Percentiles rank a stretch among this genome's conserved stretches.
phyloP scores from a whole-genome alignment of 1,140 invertebrate genomes.

The Globodera ellingtonae region DNA sequence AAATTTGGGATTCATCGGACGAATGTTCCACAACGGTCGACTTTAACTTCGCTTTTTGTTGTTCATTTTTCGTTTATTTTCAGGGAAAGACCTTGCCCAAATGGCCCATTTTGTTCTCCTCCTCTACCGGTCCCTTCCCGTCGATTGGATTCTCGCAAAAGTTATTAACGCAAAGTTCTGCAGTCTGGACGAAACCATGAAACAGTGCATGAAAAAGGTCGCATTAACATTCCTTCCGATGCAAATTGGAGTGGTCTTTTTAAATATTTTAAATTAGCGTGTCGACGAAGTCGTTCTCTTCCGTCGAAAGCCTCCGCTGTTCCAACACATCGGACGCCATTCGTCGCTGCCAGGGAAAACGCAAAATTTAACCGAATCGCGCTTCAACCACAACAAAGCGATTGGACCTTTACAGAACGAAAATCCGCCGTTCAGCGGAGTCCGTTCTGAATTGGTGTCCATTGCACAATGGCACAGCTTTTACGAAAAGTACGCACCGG shows the following conservation, averaged over 20 bases:
- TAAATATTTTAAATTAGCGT: not conserved
- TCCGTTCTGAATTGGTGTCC: not conserved
- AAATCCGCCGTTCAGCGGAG: slow-evolving; percentile 14
- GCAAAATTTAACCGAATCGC: slow-evolving; percentile 28
- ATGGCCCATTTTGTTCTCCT: slow-evolving; percentile 29
- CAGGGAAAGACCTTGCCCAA: slow-evolving; percentile 6
- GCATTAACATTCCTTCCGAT: too few species aligned
- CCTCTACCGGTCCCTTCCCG: slow-evolving; percentile 21
- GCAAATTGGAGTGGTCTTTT: too few species aligned
- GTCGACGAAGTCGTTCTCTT: slow-evolving; percentile 6
- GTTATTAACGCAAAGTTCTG: slow-evolving; percentile 22
- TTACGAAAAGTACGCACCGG: slow-evolving; percentile 20
- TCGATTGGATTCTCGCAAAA: slow-evolving; percentile 32
- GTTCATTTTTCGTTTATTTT: not conserved
- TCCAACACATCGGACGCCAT: slow-evolving; percentile 31
- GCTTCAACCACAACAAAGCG: slow-evolving; percentile 7
- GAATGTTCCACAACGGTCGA: slow-evolving; percentile 27
- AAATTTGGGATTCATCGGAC: slow-evolving; percentile 32
- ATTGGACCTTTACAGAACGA: slow-evolving; percentile 13
- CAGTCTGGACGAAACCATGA: slow-evolving; percentile 3
- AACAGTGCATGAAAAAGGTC: slow-evolving; percentile 20
- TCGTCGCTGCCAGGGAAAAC: slow-evolving; percentile 30
- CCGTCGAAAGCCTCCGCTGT: slow-evolving; percentile 18
- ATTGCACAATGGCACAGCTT: not conserved
- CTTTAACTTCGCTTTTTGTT: not conserved